Conservation (phyloP, 1,140 invertebrate species). For the Ceratina australensis region DNA sequence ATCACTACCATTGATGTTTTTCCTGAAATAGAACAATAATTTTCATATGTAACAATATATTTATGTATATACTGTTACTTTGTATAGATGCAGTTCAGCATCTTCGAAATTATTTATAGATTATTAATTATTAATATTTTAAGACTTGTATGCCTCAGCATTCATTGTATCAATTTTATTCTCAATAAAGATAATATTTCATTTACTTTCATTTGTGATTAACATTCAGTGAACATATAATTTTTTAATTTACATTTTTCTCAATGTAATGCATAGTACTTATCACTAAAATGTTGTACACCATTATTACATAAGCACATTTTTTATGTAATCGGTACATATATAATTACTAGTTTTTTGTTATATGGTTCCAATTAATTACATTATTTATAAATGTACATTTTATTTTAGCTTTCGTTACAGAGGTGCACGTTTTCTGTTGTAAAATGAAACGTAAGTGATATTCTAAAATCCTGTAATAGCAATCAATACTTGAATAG, state of each 20-base stretch:
- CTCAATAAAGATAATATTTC: background rate
- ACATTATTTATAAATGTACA: slow-evolving; percentile 44
- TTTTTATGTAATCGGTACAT: slow-evolving; percentile 28
- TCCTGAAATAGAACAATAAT: slow-evolving; percentile 6
- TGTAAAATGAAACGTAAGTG: background rate
- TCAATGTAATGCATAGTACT: slow-evolving; percentile 3
- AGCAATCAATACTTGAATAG: slow-evolving; percentile 23
- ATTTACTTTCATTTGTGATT: slow-evolving; percentile 9
- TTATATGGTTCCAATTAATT: slow-evolving; percentile 24
- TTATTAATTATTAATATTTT: background rate
- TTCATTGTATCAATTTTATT: background rate
- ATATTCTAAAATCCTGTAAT: slow-evolving; percentile 9
- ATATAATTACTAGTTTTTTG: slow-evolving; percentile 11
- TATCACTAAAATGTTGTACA: slow-evolving; percentile 1
- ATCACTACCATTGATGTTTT: background rate
- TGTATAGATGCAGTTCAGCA: background rate
- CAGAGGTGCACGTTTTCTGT: background rate
- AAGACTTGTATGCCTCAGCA: background rate
- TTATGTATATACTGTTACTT: slow-evolving; percentile 6
- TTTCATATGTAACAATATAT: background rate
- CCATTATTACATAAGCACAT: slow-evolving; percentile 9
- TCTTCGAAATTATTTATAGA: slow-evolving; percentile 4
- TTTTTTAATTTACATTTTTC: slow-evolving; percentile 12
- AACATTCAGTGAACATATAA: background rate
- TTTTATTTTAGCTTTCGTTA: background rate